Percentiles rank a stretch among this genome's conserved stretches.
These are phyloP conservation scores for Burhinus oedicnemus DNA, from an alignment of 2,113 vertebrate genomes.

Conservation along the genomic window DNA sequence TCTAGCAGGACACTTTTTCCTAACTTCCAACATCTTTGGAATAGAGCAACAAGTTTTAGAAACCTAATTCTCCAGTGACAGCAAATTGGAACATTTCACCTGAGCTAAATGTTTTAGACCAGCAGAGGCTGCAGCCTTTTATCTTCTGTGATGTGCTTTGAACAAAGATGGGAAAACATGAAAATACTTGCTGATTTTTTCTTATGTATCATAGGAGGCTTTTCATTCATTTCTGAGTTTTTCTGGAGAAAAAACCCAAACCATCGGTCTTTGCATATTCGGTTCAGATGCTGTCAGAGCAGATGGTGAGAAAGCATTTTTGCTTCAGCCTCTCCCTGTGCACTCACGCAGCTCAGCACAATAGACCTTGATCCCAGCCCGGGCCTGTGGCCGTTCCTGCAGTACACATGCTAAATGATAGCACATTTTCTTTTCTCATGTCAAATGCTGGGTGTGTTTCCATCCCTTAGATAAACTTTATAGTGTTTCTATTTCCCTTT, in stretches of 20 bases:
- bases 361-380: not conserved
- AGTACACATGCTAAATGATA: not conserved
- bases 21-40: not conserved
- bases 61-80: not conserved
- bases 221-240: not conserved
- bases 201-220: not conserved
- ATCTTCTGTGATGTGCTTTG: not conserved
- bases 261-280: not conserved
- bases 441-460: slow-evolving; percentile 28
- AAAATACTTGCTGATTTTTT: not conserved
- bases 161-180: not conserved
- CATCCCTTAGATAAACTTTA: slow-evolving; percentile 12
- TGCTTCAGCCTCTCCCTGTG: not conserved
- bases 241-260: not conserved
- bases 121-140: not conserved
- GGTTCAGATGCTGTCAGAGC: not conserved
- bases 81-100: not conserved
- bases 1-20: not conserved
- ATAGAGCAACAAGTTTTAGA: not conserved
- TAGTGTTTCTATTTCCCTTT: slow-evolving; percentile 35
- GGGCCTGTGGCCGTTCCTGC: not conserved
- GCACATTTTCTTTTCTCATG: not conserved
- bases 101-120: not conserved
- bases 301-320: not conserved
- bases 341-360: not conserved